These are phyloP conservation scores for Microchrysa polita DNA, from an alignment of 2,888 invertebrate genomes.

Conservation along the genomic window DNA sequence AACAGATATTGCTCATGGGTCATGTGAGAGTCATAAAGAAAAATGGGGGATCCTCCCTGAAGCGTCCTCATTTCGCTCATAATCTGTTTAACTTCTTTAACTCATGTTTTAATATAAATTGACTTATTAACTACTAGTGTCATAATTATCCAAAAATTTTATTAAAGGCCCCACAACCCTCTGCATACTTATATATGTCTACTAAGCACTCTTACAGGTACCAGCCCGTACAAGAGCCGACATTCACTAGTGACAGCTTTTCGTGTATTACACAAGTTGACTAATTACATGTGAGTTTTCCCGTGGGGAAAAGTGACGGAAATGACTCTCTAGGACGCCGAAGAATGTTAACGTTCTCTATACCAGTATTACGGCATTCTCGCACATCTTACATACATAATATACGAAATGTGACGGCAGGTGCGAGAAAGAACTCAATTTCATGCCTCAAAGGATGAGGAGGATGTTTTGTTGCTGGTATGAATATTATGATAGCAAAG, in stretches of 20 bases:
- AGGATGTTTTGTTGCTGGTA: not conserved
- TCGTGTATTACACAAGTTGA: conserved; percentile 32
- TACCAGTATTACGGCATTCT: not conserved
- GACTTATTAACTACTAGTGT: conserved; percentile 46
- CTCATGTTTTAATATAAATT: conserved; percentile 49
- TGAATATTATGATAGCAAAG: conserved; percentile 5
- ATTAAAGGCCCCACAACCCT: not conserved
- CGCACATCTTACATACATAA: not conserved
- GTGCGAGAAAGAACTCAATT: conserved; percentile 23
- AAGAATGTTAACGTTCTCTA: not conserved
- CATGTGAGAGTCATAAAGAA: conserved; percentile 10
- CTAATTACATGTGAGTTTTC: conserved; percentile 29
- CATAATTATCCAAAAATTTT: conserved; percentile 22
- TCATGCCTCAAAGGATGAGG: not conserved
- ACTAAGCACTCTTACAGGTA: not conserved
- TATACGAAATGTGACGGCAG: conserved; percentile 14
- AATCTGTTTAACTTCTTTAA: conserved; percentile 27
- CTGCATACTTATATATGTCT: no score
- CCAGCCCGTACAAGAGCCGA: no score
- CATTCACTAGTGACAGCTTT: not conserved
- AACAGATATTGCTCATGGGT: not conserved
- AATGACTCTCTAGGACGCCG: conserved; percentile 16
- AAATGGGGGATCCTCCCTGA: not conserved
- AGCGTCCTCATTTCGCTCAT: not conserved
- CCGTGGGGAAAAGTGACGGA: conserved; percentile 14